Percentiles rank a stretch among this genome's conserved stretches.
phyloP scores from a whole-genome alignment of 1,140 invertebrate species.

The Drosophila dunni region DNA sequence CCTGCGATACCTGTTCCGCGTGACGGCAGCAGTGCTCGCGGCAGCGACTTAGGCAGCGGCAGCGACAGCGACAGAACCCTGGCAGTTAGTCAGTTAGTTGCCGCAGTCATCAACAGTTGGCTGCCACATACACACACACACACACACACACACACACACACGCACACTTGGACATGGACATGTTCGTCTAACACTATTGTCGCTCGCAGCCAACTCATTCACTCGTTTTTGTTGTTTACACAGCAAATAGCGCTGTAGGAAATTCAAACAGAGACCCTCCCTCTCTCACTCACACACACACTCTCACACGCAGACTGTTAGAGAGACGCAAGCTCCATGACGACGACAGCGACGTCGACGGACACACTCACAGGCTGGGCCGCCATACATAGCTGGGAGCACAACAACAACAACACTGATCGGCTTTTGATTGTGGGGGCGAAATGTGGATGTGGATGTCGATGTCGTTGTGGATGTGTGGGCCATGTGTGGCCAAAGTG shows the following conservation, averaged over 20 bases:
- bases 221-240: constrained; percentile 56
- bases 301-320: constrained; percentile 8
- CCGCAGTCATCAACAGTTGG: constrained; percentile 76
- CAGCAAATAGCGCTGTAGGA: constrained; percentile 61
- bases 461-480: constrained; percentile 50
- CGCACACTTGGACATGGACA: constrained; percentile 31
- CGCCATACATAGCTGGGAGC: constrained; percentile 18
- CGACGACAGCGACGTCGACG: neutral
- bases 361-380: constrained; percentile 64
- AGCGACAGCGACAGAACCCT: constrained; percentile 72
- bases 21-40: constrained; percentile 50
- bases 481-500: constrained; percentile 73
- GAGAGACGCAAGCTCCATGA: constrained; percentile 13
- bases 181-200: constrained; percentile 63
- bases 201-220: constrained; percentile 46
- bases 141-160: neutral
- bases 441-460: constrained; percentile 22
- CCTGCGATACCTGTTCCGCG: constrained; percentile 80
- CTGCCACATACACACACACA: constrained; percentile 53
- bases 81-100: constrained; percentile 74
- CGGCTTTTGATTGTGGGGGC: constrained; percentile 72
- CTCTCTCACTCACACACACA: constrained; percentile 17
- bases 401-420: constrained; percentile 31
- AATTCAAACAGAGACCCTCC: constrained; percentile 54
- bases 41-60: constrained; percentile 36